Evolutionary conservation across 2,888 invertebrate species (phyloP), one percentile per base, ranked within the genome.

Genomic region (Formica aserva): DNA sequence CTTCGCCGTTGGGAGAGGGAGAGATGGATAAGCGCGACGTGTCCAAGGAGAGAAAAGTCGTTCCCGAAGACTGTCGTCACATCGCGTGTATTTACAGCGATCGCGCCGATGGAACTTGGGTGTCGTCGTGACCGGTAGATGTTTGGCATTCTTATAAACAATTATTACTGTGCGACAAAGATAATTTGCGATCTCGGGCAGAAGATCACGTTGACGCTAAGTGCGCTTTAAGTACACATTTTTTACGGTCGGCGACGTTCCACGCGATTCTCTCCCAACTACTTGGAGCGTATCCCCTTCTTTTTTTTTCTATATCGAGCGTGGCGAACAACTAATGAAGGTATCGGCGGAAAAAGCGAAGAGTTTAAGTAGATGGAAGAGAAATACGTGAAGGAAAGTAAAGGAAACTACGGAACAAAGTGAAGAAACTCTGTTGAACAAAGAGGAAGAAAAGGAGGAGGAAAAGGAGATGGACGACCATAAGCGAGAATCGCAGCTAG

Each of bases 271-370:
- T 78, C 2, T 41, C 29, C 11, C 18, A 22, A 8, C 67, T 55
- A 45, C 60, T 26, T 67, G 38, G 55, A 77, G 57, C 71, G 71
- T 60, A 32, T 80, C 72, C 48, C 26, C 60, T 48, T 80, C 22
- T 66, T 67, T 32, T 32, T 32, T 55, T 63, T 38, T 22, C 55
- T 13, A 8, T 45, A 63, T 81, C 38, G 29, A 52, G 29, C 38
- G 81, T 75, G 81, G 75, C 76, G 52, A 75, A 38, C 74, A 75
- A 65, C 75, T 75, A 81, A 80, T 63, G 63, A 81, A 65, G 41
- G 32, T 63, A 75, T 74, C 75, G 76, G 38, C 41, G 52, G 41
- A 75, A 65, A 76, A 81, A 75, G 32, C 38, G 41, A 52, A 52
- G 38, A 35, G 52, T 52, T 81, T 81, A 81, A 81, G 55, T 65